A percentile compares a stretch with the other conserved stretches of the same genome.
phyloP scores from a whole-genome alignment of 2,797 vertebrate genomes.

The Eulemur rubriventer region DNA sequence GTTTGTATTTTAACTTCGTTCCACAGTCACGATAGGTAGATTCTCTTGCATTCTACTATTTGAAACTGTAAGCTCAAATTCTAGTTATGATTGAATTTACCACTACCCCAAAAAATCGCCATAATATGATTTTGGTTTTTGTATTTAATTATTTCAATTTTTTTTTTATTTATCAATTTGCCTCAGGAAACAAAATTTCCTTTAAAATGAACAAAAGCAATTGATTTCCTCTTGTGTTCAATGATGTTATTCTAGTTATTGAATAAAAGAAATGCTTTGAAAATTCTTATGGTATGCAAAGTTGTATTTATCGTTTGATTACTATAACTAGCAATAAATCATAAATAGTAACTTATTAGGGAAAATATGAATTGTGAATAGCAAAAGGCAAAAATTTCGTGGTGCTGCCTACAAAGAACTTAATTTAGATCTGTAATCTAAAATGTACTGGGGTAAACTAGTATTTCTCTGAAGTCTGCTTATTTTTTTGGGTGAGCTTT shows the following conservation, averaged over 20 bases:
- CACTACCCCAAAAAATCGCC: neutral
- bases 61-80: constrained; percentile 20
- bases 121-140: constrained; percentile 53
- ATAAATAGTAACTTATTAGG: constrained; percentile 66
- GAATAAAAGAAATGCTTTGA: constrained; percentile 59
- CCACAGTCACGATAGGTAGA: neutral
- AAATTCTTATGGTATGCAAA: constrained; percentile 59
- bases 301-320: constrained; percentile 63
- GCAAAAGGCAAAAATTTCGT: constrained; percentile 68
- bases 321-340: constrained; percentile 64
- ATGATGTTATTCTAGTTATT: constrained; percentile 30
- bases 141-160: constrained; percentile 25
- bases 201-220: constrained; percentile 42
- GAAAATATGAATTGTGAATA: constrained; percentile 61
- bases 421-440: constrained; percentile 81
- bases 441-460: constrained; percentile 80
- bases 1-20: constrained; percentile 1
- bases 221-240: constrained; percentile 17
- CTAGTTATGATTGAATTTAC: neutral
- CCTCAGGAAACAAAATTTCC: constrained; percentile 34
- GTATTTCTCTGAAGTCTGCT: constrained; percentile 73
- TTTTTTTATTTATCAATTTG: constrained; percentile 49
- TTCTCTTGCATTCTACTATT: neutral
- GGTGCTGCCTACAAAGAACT: constrained; percentile 60
- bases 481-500: constrained; percentile 75